Evolutionary conservation across 1,140 invertebrate genomes (phyloP).

Genomic region (Halictus rubicundus): DNA sequence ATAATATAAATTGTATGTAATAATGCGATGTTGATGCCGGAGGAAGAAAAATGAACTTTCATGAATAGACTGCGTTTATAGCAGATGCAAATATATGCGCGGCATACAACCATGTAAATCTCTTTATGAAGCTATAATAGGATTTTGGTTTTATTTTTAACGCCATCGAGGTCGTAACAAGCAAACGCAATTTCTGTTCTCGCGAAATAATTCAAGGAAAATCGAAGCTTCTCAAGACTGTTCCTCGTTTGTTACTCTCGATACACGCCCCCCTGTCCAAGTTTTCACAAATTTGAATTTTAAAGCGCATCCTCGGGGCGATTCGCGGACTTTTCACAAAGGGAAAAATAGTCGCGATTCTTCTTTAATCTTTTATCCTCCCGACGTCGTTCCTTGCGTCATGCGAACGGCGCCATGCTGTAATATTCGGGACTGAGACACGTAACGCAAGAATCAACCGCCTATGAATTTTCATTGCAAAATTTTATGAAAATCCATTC

Average conservation of each 20-base stretch:
- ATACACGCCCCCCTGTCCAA: background rate
- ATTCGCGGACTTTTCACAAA: background rate
- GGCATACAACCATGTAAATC: too few species aligned
- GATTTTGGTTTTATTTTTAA: too few species aligned
- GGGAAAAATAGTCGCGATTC: slow-evolving; percentile 22
- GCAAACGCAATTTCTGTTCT: too few species aligned
- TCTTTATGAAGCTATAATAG: too few species aligned
- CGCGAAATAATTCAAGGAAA: too few species aligned
- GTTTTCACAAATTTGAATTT: slow-evolving; percentile 16
- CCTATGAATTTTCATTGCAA: slow-evolving; percentile 36
- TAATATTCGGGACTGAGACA: slow-evolving; percentile 6
- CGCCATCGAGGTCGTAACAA: too few species aligned
- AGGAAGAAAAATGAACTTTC: too few species aligned
- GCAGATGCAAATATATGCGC: too few species aligned
- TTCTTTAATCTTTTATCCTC: slow-evolving; percentile 19
- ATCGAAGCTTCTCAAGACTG: too few species aligned
- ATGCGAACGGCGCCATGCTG: background rate
- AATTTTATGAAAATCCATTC: background rate
- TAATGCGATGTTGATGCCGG: too few species aligned
- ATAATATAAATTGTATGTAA: too few species aligned
- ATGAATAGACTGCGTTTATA: too few species aligned
- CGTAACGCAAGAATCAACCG: slow-evolving; percentile 6
- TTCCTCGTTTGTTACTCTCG: background rate
- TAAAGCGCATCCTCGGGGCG: slow-evolving; percentile 7
- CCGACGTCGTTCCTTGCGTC: slow-evolving; percentile 8